Evolutionary conservation across 2,888 invertebrate species (phyloP).

Genomic region (Nesidiocoris tenuis): DNA sequence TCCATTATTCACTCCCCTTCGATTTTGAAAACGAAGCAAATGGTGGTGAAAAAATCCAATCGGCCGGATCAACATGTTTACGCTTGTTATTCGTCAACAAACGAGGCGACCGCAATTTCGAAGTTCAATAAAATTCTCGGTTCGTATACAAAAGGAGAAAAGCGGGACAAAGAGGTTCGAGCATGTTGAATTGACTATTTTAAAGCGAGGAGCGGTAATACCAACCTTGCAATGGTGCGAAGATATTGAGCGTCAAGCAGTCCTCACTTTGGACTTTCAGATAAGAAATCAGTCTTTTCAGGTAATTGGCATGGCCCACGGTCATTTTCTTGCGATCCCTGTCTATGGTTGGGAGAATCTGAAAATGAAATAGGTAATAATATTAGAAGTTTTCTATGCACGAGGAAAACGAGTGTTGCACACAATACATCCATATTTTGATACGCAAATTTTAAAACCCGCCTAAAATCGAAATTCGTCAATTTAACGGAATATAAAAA

Average conservation of each 20-base stretch:
- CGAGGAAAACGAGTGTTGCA: no score
- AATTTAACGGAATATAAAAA: no score
- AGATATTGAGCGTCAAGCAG: slow-evolving; percentile 63
- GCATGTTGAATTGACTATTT: no score
- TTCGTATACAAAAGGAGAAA: no score
- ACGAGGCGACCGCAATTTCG: not conserved
- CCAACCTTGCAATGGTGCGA: slow-evolving; percentile 59
- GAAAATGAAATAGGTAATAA: no score
- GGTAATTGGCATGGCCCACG: slow-evolving; percentile 50
- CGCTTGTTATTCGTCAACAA: not conserved
- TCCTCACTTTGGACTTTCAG: slow-evolving; percentile 62
- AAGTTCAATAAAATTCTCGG: no score
- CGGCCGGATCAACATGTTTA: not conserved
- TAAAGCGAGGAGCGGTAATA: no score
- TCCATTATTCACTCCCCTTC: slow-evolving; percentile 19
- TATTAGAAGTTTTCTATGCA: no score
- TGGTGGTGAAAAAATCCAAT: slow-evolving; percentile 2
- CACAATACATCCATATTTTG: no score
- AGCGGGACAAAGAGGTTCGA: no score
- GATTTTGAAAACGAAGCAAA: not conserved
- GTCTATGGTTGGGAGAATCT: slow-evolving; percentile 78
- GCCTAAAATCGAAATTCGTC: no score
- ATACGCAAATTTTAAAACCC: no score
- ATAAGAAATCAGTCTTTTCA: slow-evolving; percentile 56
- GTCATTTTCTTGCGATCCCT: slow-evolving; percentile 64